Evolutionary conservation across 2,113 vertebrate genomes (phyloP), one percentile per base, ranked within the genome.

Genomic region (Megalops atlanticus): DNA sequence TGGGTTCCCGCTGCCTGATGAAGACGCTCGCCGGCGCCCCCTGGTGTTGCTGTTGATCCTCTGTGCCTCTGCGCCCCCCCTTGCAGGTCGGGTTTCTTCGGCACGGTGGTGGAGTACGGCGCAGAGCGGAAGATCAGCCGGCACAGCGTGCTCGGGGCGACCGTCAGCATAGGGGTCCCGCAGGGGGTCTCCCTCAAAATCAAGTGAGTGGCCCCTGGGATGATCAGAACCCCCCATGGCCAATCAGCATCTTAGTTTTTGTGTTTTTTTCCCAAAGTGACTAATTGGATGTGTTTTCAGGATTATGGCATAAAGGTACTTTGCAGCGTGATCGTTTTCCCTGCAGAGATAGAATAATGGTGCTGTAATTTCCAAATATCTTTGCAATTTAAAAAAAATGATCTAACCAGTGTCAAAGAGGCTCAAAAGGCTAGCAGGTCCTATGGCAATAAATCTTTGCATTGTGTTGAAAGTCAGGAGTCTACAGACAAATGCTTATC

Each of bases 131-230:
- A 97, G 92, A 98, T 99, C 89, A 99, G 97, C 87, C 93, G 96
- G 72, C 98, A 99, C 94, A 98, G 97, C 45, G 83, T 98, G 76
- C 82, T 99, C 74, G 97, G 97, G 52, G 97, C 96, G 1, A 95
- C 96, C 0, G 96, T 99, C 92, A 98, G 97, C 76, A 81, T 99
- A 0, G 98, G 98, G 0, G 94, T 98, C 74, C 98, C 97, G 0
- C 98, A 99, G 91, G 98, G 98, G 38, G 97, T 99, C 74, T 98
- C 97, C 21, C 91, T 99, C 89, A 99, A 99, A 94, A 94, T 99
- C 95, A 99, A 96, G 98, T 99, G 92, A 90, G 93, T n/a, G n/a
- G n/a, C n/a, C n/a, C n/a, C n/a, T n/a, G n/a, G n/a, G n/a, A n/a
- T n/a, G n/a, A n/a, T n/a, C n/a, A n/a, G n/a, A n/a, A n/a, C n/a